These are phyloP conservation scores for Bubo bubo DNA, from an alignment of 2,113 vertebrate species.

Conservation along the genomic window DNA sequence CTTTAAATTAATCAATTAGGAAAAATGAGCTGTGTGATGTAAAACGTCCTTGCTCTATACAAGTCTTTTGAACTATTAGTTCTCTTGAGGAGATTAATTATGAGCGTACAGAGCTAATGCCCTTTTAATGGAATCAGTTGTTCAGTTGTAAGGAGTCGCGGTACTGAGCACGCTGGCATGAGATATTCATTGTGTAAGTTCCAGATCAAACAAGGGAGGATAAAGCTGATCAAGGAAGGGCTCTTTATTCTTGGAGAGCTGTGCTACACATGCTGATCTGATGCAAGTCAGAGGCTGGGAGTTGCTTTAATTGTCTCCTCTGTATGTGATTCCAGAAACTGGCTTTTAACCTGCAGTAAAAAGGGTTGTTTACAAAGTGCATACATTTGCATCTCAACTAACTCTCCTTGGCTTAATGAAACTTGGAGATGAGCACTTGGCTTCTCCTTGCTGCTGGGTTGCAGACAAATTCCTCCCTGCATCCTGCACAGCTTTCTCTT, in stretches of 20 bases:
- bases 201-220: slow-evolving; percentile 60
- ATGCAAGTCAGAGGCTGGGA: background rate
- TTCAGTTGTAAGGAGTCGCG: slow-evolving; percentile 64
- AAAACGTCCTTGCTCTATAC: slow-evolving; percentile 59
- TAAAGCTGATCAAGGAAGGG: background rate
- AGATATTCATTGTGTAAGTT: slow-evolving; percentile 58
- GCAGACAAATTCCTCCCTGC: background rate
- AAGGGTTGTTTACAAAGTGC: slow-evolving; percentile 40
- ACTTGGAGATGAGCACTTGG: background rate
- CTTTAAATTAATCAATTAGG: slow-evolving; percentile 77
- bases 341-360: slow-evolving; percentile 39
- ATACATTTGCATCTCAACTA: slow-evolving; percentile 48
- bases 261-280: background rate
- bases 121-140: slow-evolving; percentile 77
- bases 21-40: slow-evolving; percentile 71
- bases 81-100: slow-evolving; percentile 78
- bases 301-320: slow-evolving; percentile 38
- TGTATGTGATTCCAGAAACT: background rate
- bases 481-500: background rate
- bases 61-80: slow-evolving; percentile 72
- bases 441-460: background rate
- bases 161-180: slow-evolving; percentile 15
- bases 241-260: background rate
- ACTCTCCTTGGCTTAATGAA: background rate
- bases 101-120: slow-evolving; percentile 64